A percentile compares a stretch with the other conserved stretches of the same genome.
These are phyloP conservation scores for Sepiola atlantica DNA, from an alignment of 2,888 invertebrate genomes.

Conservation along the genomic window DNA sequence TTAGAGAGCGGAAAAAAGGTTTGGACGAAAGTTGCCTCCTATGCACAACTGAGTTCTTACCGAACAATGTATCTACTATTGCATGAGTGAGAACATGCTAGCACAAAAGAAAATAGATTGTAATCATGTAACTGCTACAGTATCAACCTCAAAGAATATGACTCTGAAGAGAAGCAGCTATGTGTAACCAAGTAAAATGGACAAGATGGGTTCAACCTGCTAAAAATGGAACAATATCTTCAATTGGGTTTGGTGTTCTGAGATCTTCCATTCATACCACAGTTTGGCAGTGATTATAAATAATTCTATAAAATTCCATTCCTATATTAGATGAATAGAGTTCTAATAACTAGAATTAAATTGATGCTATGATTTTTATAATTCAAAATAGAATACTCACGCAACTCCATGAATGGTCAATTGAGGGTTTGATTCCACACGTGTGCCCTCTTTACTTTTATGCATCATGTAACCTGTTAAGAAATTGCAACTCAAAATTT, in stretches of 20 bases:
- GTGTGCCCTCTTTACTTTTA: constrained; percentile 92
- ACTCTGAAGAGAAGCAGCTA: no score
- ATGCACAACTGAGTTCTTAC: no score
- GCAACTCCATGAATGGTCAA: constrained; percentile 93
- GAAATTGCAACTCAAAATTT: neutral
- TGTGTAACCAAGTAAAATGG: no score
- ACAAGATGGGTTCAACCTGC: no score
- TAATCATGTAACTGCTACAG: no score
- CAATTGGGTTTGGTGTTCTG: neutral
- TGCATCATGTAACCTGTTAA: constrained; percentile 78
- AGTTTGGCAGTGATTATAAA: neutral
- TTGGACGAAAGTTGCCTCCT: no score
- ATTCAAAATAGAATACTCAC: constrained; percentile 77
- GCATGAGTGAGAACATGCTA: no score
- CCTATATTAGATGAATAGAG: neutral
- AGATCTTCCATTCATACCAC: neutral
- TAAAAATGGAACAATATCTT: neutral
- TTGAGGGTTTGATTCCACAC: constrained; percentile 92
- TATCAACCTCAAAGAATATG: no score
- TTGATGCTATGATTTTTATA: neutral
- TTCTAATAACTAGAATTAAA: neutral
- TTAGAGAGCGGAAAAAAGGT: no score
- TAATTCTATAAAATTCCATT: neutral
- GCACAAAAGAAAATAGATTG: no score
- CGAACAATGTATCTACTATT: no score